Percentiles rank a stretch among this genome's conserved stretches.
phyloP scores from a whole-genome alignment of 2,888 invertebrate genomes.

The Scaptodrosophila latifasciaeformis region DNA sequence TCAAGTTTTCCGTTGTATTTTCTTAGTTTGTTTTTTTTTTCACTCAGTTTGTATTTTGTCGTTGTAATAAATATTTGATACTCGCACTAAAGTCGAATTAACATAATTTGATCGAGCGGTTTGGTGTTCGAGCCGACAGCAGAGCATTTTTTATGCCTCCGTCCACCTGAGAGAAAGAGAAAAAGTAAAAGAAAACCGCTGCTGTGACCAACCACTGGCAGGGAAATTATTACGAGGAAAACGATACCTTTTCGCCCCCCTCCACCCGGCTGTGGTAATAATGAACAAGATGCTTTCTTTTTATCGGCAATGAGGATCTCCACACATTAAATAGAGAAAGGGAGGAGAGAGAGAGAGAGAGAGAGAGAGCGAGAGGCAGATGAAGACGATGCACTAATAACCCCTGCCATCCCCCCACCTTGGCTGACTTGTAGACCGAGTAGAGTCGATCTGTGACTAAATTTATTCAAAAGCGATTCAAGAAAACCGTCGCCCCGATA shows the following conservation, averaged over 20 bases:
- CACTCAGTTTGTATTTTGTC: slow-evolving; percentile 20
- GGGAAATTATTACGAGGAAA: slow-evolving; percentile 65
- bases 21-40: not conserved
- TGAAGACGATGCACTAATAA: too few species aligned
- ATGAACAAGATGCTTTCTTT: slow-evolving; percentile 51
- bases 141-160: slow-evolving; percentile 49
- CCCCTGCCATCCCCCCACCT: too few species aligned
- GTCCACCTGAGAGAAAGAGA: too few species aligned
- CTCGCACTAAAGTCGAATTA: slow-evolving; percentile 53
- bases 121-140: slow-evolving; percentile 48
- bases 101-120: slow-evolving; percentile 70
- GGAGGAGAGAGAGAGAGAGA: not conserved
- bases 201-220: too few species aligned
- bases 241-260: slow-evolving; percentile 50
- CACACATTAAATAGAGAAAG: slow-evolving; percentile 13
- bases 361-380: slow-evolving; percentile 11
- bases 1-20: not conserved
- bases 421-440: slow-evolving; percentile 14
- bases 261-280: slow-evolving; percentile 21
- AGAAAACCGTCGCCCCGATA: slow-evolving; percentile 41
- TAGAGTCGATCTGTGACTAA: slow-evolving; percentile 45
- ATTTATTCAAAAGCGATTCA: slow-evolving; percentile 64
- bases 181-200: too few species aligned
- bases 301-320: slow-evolving; percentile 31
- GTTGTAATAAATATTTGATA: slow-evolving; percentile 54